Evolutionary conservation across 1,140 invertebrate genomes (phyloP), one percentile per base, ranked within the genome.

Genomic region (Micrasema minimum): DNA sequence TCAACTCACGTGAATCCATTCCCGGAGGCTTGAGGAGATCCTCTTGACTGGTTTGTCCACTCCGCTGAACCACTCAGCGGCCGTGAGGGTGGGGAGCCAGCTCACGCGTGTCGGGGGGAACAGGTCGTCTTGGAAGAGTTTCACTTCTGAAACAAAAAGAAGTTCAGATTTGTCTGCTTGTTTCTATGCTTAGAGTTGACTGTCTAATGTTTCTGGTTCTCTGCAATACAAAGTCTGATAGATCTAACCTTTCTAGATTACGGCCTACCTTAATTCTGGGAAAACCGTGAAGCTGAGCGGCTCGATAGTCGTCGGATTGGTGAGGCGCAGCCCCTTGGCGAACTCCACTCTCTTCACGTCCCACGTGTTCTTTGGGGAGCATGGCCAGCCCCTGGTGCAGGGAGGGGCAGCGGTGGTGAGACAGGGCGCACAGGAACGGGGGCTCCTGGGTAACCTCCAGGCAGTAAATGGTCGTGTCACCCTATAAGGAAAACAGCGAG

Each of bases 41-140:
- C 88, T 89, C 61, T 79, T 78, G 1, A 89, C 87, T 14, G 85
- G 79, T 71, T 87, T 89, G 77, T 91, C 89, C 41, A 80, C 83
- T 55, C 90, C 92, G 35, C 77, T 79, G 72, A 96, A 91, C 96
- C 96, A 97, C 72, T 92, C 90, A 0, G 82, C 78, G 64, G 88
- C 88, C 16, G 86, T 87, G 81, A 94, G 84, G 43, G 90, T 89
- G 48, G 94, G 87, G 80, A 90, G 87, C 95, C 95, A 96, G 74
- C 91, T 92, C 43, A 96, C 90, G 77, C 88, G 88, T 7, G 95
- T 97, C 35, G 94, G 93, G 53, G 96, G 96, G 80, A 96, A 98
- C 16, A 98, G 82, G 85, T 98, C 96, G 81, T 98, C 95, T 92
- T 98, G 96, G 86, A 98, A 98, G 75, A 95, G 87, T n/a, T 79